Percentiles rank a stretch among this genome's conserved stretches.
Evolutionary conservation across 1,140 invertebrate species (phyloP).

Genomic region (Bradysia coprophila): DNA sequence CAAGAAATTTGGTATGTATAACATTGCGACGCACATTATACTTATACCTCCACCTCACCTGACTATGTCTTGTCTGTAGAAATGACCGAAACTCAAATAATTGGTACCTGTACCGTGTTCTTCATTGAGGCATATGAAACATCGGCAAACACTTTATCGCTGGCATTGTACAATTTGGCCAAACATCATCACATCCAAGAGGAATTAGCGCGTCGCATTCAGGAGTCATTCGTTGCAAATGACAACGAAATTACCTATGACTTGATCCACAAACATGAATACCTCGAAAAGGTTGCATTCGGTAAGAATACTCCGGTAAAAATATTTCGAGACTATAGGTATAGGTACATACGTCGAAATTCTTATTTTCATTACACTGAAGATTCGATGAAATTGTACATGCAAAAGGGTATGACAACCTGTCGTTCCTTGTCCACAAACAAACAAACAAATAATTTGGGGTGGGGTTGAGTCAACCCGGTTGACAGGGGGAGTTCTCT

Average conservation of each 20-base stretch:
- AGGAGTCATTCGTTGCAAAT: not conserved
- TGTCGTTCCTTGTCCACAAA: too few relatives aligned
- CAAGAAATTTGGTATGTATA: not conserved
- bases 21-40: not conserved
- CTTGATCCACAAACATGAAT: not conserved
- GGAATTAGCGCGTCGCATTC: slow-evolving; percentile 7
- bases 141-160: slow-evolving; percentile 27
- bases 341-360: too few relatives aligned
- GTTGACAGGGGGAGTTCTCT: too few relatives aligned
- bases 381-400: too few relatives aligned
- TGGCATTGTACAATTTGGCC: slow-evolving; percentile 30
- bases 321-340: not conserved
- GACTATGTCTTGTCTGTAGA: not conserved
- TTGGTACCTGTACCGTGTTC: not conserved
- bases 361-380: too few relatives aligned
- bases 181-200: slow-evolving; percentile 33
- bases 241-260: not conserved
- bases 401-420: too few relatives aligned
- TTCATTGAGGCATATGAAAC: slow-evolving; percentile 40
- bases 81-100: not conserved
- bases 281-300: too few relatives aligned
- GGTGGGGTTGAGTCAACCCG: too few relatives aligned
- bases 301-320: not conserved
- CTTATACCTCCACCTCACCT: not conserved
- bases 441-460: too few relatives aligned